These are phyloP conservation scores for Heterohyrax brucei DNA, from an alignment of 2,797 vertebrate species.

Conservation along the genomic window DNA sequence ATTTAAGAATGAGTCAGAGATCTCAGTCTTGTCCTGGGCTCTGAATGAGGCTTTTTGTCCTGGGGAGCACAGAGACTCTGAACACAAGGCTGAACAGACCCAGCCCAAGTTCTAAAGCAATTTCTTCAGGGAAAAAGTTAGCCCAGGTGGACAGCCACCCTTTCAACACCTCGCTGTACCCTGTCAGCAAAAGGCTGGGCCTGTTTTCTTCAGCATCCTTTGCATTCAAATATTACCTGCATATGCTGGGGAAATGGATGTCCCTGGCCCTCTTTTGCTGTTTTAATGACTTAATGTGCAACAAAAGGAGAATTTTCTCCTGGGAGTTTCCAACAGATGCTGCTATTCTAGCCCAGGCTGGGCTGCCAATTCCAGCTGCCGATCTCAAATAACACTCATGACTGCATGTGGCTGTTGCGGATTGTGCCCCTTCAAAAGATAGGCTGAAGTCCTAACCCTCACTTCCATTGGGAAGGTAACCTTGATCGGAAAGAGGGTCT, in stretches of 20 bases:
- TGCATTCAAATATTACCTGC: conserved; percentile 10
- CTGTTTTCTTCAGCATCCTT: fast-evolving
- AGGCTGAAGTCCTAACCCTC: not conserved
- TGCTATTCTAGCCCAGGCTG: not conserved
- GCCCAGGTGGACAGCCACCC: fast-evolving
- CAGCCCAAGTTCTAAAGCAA: fast-evolving
- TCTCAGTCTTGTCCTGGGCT: too few relatives aligned
- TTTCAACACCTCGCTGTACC: fast-evolving
- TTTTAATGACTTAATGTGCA: conserved; percentile 77
- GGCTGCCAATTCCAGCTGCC: not conserved
- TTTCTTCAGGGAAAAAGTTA: not conserved
- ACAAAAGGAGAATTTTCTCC: conserved; percentile 70
- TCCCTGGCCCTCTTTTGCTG: not conserved
- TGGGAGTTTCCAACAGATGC: conserved; percentile 61
- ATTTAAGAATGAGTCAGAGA: not conserved
- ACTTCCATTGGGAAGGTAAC: not conserved
- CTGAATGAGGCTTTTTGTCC: not conserved
- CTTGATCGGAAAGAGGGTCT: not conserved
- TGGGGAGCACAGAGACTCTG: not conserved
- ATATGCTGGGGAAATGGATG: conserved; percentile 47
- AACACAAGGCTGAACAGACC: not conserved
- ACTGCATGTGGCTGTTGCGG: not conserved
- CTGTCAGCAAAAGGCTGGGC: not conserved
- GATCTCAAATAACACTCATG: not conserved
- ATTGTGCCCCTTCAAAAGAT: not conserved